Conservation (phyloP, 2,797 vertebrate genomes). For the Ctenopoma kingsleyae region DNA sequence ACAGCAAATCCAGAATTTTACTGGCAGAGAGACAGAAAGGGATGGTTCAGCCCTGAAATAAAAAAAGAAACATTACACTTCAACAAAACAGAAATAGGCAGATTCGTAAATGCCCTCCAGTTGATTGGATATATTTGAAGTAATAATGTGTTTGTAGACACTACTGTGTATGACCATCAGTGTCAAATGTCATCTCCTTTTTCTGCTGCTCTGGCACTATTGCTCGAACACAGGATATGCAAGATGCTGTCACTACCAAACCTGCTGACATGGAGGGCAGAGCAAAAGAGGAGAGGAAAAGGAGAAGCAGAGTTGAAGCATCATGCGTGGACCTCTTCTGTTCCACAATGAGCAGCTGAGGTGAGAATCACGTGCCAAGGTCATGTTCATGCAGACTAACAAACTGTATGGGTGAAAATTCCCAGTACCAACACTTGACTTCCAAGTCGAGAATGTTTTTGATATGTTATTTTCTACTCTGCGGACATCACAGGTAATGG, state of each 20-base stretch:
- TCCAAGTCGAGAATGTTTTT: conserved; percentile 27
- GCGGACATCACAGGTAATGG: conserved; percentile 57
- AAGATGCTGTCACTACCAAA: conserved; percentile 70
- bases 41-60: not conserved
- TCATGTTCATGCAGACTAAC: conserved; percentile 36
- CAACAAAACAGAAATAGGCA: conserved; percentile 4
- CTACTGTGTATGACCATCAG: conserved; percentile 41
- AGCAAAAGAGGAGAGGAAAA: conserved; percentile 20
- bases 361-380: conserved; percentile 62
- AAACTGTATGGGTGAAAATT: conserved; percentile 18
- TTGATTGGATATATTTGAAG: conserved; percentile 55
- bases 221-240: conserved; percentile 72
- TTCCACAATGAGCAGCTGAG: conserved; percentile 45
- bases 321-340: conserved; percentile 61
- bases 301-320: conserved; percentile 37
- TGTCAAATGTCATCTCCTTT: conserved; percentile 74
- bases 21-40: conserved; percentile 25
- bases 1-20: conserved; percentile 23
- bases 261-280: conserved; percentile 71
- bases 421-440: conserved; percentile 4
- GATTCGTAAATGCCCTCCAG: conserved; percentile 4
- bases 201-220: conserved; percentile 81
- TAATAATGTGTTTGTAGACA: conserved; percentile 61
- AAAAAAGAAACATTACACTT: conserved; percentile 1
- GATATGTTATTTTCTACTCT: conserved; percentile 46